Conservation (phyloP, 2,888 invertebrate genomes). For the Yponomeuta sedellus region DNA sequence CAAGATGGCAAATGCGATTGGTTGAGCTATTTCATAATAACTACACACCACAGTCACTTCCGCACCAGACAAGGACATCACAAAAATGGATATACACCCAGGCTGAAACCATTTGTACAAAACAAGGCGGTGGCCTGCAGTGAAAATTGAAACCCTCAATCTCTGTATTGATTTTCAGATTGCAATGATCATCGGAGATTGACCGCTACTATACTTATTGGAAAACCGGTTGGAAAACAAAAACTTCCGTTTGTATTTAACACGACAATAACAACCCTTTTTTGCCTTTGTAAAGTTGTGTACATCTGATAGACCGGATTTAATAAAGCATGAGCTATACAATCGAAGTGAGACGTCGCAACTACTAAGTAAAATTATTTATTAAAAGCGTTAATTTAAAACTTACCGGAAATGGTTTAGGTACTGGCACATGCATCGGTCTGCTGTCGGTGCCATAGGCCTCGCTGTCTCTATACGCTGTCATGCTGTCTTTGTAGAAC, state of each 20-base stretch:
- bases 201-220: too few species aligned
- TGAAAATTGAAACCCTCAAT: too few species aligned
- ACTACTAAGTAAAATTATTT: constrained; percentile 14
- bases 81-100: too few species aligned
- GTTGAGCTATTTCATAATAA: not conserved
- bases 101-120: too few species aligned
- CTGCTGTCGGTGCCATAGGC: constrained; percentile 53
- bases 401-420: constrained; percentile 68
- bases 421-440: constrained; percentile 54
- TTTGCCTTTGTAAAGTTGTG: too few species aligned
- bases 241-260: too few species aligned
- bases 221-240: too few species aligned
- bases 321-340: not conserved
- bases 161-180: too few species aligned
- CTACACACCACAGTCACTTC: too few species aligned
- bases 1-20: not conserved
- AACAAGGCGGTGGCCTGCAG: too few species aligned
- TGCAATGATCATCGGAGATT: too few species aligned
- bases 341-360: constrained; percentile 12
- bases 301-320: constrained; percentile 16
- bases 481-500: constrained; percentile 42
- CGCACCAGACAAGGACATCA: constrained; percentile 18
- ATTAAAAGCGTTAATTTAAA: not conserved
- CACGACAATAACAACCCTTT: too few species aligned
- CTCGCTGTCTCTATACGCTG: constrained; percentile 15